phyloP scores from a whole-genome alignment of 2,888 invertebrate genomes.

The Eupeodes luniger region DNA sequence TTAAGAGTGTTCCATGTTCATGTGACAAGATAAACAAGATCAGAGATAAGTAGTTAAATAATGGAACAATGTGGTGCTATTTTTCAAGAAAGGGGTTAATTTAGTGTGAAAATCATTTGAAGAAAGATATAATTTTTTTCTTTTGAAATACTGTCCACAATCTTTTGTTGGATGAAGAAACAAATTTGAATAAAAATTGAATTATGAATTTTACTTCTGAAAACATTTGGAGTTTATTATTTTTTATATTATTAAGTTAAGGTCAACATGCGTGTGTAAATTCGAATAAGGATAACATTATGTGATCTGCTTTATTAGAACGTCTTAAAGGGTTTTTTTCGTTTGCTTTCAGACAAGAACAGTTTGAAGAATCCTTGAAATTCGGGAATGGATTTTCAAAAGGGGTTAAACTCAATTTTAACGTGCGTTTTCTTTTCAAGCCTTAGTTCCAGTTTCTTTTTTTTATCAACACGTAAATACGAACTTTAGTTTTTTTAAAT shows the following conservation, averaged over 20 bases:
- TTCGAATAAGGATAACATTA: neutral
- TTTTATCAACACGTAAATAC: too few species aligned
- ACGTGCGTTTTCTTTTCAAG: too few species aligned
- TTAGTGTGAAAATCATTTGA: constrained; percentile 54
- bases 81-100: constrained; percentile 65
- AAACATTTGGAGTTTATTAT: neutral
- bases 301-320: too few species aligned
- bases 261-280: neutral
- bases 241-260: neutral
- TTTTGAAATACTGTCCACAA: constrained; percentile 34
- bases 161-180: neutral
- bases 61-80: neutral
- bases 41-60: constrained; percentile 27
- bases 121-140: constrained; percentile 13
- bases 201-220: neutral
- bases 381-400: too few species aligned
- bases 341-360: neutral
- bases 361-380: neutral
- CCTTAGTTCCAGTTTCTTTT: too few species aligned
- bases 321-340: neutral
- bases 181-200: constrained; percentile 28
- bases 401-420: too few species aligned
- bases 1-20: neutral
- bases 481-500: too few species aligned
- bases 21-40: constrained; percentile 64